Evolutionary conservation across 2,888 invertebrate genomes (phyloP).

Genomic region (Cephus pulcher): DNA sequence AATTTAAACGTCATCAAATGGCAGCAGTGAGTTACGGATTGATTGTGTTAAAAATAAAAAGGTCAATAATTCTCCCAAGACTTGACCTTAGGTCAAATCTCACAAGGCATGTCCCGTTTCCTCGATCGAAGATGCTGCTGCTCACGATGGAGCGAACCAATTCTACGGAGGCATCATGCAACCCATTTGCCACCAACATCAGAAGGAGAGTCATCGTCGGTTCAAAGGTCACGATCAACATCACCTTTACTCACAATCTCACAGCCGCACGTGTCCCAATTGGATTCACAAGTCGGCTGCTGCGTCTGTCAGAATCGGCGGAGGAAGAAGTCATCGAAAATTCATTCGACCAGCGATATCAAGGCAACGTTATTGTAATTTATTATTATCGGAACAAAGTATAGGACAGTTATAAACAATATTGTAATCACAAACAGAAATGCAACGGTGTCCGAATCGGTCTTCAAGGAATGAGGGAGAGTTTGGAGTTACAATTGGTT

Average conservation of each 20-base stretch:
- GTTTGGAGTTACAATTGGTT: slow-evolving; percentile 35
- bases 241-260: slow-evolving; percentile 22
- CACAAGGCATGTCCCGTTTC: slow-evolving; percentile 34
- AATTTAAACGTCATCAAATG: not conserved
- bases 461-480: slow-evolving; percentile 28
- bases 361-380: slow-evolving; percentile 13
- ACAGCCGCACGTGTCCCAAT: slow-evolving; percentile 3
- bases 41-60: not conserved
- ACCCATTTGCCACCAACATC: slow-evolving; percentile 29
- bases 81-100: not conserved
- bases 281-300: slow-evolving; percentile 7
- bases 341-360: slow-evolving; percentile 12
- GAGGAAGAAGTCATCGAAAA: slow-evolving; percentile 23
- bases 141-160: slow-evolving; percentile 35
- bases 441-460: slow-evolving; percentile 4
- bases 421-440: slow-evolving; percentile 4
- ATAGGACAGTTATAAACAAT: not conserved
- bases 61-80: not conserved
- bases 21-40: not conserved
- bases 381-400: not conserved
- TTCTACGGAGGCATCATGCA: slow-evolving; percentile 27
- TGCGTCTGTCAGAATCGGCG: slow-evolving; percentile 22
- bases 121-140: slow-evolving; percentile 26
- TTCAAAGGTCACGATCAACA: slow-evolving; percentile 25
- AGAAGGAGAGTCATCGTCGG: slow-evolving; percentile 34